Evolutionary conservation across 2,888 invertebrate genomes (phyloP).

Genomic region (Athalia circularis): DNA sequence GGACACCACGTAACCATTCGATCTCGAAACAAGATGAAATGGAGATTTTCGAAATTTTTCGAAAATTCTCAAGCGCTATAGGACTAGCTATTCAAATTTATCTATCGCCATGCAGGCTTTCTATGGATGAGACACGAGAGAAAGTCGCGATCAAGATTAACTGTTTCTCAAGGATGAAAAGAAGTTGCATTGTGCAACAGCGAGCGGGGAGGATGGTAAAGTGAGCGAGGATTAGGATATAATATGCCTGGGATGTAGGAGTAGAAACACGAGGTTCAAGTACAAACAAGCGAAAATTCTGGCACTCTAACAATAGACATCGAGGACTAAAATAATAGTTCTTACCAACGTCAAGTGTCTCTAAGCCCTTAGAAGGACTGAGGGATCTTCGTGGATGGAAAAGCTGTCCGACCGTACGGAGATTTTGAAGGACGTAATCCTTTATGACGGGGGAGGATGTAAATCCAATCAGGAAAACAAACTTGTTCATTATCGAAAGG

Average conservation of each 20-base stretch:
- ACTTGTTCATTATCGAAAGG: constrained; percentile 42
- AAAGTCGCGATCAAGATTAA: too few relatives aligned
- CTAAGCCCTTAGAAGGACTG: constrained; percentile 49
- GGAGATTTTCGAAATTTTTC: too few relatives aligned
- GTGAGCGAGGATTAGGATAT: constrained; percentile 6
- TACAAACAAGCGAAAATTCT: constrained; percentile 40
- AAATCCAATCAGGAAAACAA: constrained; percentile 45
- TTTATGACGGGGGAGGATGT: constrained; percentile 37
- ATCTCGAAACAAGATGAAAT: too few relatives aligned
- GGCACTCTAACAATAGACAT: constrained; percentile 34
- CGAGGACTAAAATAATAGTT: constrained; percentile 49
- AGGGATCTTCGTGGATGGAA: constrained; percentile 6
- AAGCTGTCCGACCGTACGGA: constrained; percentile 29
- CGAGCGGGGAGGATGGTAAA: background rate
- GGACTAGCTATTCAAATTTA: too few relatives aligned
- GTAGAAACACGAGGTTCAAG: constrained; percentile 12
- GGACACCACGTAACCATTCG: too few relatives aligned
- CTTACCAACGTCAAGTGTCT: constrained; percentile 48
- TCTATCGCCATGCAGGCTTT: too few relatives aligned
- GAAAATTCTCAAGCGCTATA: too few relatives aligned
- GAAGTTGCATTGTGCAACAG: too few relatives aligned
- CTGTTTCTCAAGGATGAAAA: too few relatives aligned
- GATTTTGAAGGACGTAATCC: constrained; percentile 39
- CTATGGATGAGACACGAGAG: too few relatives aligned
- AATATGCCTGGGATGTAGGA: background rate